Percentiles rank a stretch among this genome's conserved stretches.
Conservation (phyloP, 2,888 invertebrate genomes). For the Acrobeloides nanus region DNA sequence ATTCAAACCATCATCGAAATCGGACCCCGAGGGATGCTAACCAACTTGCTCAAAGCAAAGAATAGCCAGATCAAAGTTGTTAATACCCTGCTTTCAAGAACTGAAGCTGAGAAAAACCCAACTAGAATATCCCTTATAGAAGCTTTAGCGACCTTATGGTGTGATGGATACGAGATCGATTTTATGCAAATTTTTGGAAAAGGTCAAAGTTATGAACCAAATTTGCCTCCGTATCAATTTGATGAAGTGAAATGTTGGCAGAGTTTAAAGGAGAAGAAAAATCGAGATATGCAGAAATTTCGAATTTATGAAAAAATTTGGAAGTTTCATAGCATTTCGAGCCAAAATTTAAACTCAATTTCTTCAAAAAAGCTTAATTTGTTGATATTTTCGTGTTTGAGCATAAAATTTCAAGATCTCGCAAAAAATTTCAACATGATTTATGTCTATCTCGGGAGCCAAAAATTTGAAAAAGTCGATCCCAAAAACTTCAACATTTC, state of each 20-base stretch:
- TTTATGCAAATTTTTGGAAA: constrained; percentile 12
- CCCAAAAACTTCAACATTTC: too few relatives aligned
- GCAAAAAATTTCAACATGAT: too few relatives aligned
- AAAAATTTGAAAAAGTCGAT: too few relatives aligned
- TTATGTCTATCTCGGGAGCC: too few relatives aligned
- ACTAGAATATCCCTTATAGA: constrained; percentile 1
- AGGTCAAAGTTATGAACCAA: background rate
- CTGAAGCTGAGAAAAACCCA: background rate
- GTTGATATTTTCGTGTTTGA: too few relatives aligned
- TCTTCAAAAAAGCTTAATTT: too few relatives aligned
- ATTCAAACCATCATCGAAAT: constrained; percentile 35
- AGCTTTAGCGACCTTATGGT: constrained; percentile 13
- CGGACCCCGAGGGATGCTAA: constrained; percentile 40
- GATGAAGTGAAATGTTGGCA: background rate
- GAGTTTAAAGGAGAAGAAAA: background rate
- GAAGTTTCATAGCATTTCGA: background rate
- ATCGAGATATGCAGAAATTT: background rate
- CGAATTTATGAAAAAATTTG: constrained; percentile 2
- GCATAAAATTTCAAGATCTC: too few relatives aligned
- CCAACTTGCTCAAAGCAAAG: constrained; percentile 22
- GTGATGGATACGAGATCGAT: constrained; percentile 4
- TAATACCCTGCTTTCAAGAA: constrained; percentile 6
- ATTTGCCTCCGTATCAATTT: constrained; percentile 1
- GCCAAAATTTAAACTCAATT: background rate
- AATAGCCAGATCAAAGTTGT: background rate